phyloP scores from a whole-genome alignment of 2,113 vertebrate genomes.

The Probosciger aterrimus region DNA sequence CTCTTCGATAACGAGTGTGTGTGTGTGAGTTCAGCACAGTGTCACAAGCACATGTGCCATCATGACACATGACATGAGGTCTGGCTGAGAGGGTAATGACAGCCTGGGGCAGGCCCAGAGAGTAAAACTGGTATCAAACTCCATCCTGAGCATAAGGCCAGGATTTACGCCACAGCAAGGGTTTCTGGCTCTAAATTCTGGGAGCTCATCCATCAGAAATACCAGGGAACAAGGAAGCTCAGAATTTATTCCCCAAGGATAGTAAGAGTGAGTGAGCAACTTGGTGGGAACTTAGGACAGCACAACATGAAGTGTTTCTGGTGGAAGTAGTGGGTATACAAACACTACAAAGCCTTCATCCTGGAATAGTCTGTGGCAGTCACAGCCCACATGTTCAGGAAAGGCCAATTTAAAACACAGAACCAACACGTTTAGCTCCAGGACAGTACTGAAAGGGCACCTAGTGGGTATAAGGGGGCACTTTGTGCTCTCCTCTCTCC shows the following conservation, averaged over 20 bases:
- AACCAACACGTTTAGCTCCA: too few species aligned
- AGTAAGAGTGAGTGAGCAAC: background rate
- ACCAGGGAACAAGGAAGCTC: background rate
- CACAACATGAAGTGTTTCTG: background rate
- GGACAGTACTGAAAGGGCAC: too few species aligned
- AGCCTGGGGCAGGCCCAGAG: too few species aligned
- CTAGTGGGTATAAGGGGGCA: too few species aligned
- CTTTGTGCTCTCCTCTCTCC: too few species aligned
- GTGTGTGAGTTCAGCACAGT: too few species aligned
- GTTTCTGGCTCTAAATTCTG: background rate
- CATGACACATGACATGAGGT: too few species aligned
- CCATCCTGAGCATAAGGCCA: background rate
- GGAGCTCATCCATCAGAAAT: background rate
- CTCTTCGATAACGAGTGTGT: too few species aligned
- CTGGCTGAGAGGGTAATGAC: too few species aligned
- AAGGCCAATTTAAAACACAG: background rate
- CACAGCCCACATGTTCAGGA: background rate
- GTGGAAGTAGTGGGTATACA: background rate
- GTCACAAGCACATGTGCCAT: too few species aligned
- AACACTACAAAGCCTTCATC: background rate
- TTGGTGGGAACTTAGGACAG: background rate
- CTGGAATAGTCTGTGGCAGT: background rate
- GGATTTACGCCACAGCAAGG: background rate
- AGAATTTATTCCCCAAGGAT: background rate
- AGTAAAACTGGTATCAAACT: too few species aligned